phyloP scores from a whole-genome alignment of 2,797 vertebrate genomes.

The Acipenser oxyrinchus region DNA sequence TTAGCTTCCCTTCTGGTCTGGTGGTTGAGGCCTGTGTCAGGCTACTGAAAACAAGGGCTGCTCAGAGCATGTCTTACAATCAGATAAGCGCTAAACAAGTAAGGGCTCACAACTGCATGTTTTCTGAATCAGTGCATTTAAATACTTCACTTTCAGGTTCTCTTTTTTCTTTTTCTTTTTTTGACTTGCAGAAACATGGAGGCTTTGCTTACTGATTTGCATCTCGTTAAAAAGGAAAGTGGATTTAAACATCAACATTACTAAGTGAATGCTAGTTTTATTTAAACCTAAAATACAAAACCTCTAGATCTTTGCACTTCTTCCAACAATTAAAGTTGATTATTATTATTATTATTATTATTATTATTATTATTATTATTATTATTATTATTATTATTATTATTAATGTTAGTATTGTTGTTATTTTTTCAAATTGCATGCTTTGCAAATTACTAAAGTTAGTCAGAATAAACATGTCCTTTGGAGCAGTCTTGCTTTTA shows the following conservation, averaged over 20 bases:
- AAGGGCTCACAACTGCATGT: constrained; percentile 20
- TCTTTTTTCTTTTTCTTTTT: constrained; percentile 17
- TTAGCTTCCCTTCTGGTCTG: constrained; percentile 6
- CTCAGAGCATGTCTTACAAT: constrained; percentile 20
- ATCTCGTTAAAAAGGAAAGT: constrained; percentile 37
- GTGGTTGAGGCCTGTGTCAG: constrained; percentile 7
- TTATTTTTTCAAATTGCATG: too few relatives aligned
- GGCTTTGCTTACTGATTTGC: constrained; percentile 36
- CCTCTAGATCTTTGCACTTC: constrained; percentile 11
- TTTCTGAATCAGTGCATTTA: constrained; percentile 30
- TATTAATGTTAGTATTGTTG: too few relatives aligned
- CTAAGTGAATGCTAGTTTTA: too few relatives aligned
- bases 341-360: constrained; percentile 17
- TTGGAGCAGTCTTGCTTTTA: not conserved
- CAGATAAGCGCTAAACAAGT: constrained; percentile 31
- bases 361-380: too few relatives aligned
- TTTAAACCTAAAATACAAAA: not conserved
- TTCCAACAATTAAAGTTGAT: constrained; percentile 11
- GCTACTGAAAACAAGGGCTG: constrained; percentile 22
- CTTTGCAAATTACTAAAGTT: not conserved
- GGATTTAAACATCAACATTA: not conserved
- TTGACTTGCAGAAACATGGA: constrained; percentile 27
- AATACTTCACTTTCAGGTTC: constrained; percentile 35
- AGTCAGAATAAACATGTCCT: not conserved
- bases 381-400: too few relatives aligned